Conservation (phyloP, 2,113 vertebrate genomes). For the Chitala chitala region DNA sequence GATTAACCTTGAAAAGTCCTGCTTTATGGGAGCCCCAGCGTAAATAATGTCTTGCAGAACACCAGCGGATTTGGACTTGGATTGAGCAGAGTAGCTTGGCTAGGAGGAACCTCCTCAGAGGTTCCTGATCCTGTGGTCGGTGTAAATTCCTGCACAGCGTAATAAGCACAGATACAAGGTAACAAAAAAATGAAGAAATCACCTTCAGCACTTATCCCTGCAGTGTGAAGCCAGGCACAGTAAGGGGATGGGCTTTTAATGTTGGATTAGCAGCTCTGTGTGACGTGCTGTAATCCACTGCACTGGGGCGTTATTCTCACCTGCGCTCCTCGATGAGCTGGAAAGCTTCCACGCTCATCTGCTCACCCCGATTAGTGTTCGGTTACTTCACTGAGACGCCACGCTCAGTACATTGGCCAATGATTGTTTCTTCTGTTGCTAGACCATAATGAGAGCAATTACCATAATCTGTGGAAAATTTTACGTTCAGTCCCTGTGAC, state of each 20-base stretch:
- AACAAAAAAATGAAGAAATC: neutral
- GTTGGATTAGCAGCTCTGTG: slow-evolving; percentile 1
- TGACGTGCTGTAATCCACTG: slow-evolving; percentile 16
- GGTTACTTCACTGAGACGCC: too few relatives aligned
- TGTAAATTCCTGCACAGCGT: neutral
- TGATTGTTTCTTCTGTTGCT: too few relatives aligned
- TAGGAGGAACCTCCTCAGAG: neutral
- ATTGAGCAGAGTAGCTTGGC: neutral
- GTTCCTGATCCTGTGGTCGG: neutral
- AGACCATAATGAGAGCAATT: too few relatives aligned
- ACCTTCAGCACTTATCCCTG: neutral
- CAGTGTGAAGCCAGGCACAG: neutral
- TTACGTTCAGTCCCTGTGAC: too few relatives aligned
- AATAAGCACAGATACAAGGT: neutral
- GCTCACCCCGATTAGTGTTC: neutral
- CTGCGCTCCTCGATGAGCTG: neutral
- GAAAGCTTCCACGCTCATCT: slow-evolving; percentile 5
- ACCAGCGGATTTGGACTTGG: neutral
- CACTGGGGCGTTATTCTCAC: neutral
- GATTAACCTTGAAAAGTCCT: slow-evolving; percentile 19
- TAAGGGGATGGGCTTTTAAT: neutral
- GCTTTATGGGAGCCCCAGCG: neutral
- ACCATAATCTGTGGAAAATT: too few relatives aligned
- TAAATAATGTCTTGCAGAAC: neutral
- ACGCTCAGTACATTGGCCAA: too few relatives aligned